Conservation (phyloP, 64 coral and sea anemone species). For the Montipora efflorescens region DNA sequence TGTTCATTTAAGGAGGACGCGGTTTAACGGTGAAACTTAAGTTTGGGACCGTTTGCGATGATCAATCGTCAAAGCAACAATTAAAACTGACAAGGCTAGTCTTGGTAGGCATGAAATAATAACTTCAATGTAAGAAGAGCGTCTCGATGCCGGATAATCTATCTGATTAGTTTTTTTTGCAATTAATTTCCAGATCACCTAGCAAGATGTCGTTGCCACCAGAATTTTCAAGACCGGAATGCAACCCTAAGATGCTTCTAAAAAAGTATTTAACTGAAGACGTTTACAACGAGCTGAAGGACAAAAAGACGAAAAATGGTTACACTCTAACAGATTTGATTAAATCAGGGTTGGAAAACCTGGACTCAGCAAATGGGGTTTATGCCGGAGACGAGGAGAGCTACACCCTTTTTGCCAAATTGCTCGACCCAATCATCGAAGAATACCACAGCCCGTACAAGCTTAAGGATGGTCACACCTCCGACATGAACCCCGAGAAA, state of each 20-base stretch:
- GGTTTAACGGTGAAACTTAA: too few relatives aligned
- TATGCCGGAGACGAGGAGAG: slow-evolving; percentile 82
- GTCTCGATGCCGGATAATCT: too few relatives aligned
- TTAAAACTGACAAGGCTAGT: too few relatives aligned
- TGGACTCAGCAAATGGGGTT: slow-evolving; percentile 80
- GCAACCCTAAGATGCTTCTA: slow-evolving; percentile 54
- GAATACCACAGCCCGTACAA: slow-evolving; percentile 79
- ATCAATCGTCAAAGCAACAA: too few relatives aligned
- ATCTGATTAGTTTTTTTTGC: neutral
- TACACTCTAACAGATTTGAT: slow-evolving; percentile 64
- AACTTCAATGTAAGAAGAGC: too few relatives aligned
- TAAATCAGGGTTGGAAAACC: slow-evolving; percentile 77
- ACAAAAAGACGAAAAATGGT: slow-evolving; percentile 75
- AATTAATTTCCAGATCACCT: neutral
- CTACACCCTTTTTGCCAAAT: slow-evolving; percentile 48
- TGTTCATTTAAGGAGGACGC: too few relatives aligned
- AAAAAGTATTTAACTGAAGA: slow-evolving; percentile 80
- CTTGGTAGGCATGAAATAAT: too few relatives aligned
- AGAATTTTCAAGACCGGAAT: slow-evolving; percentile 2
- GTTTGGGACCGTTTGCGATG: too few relatives aligned
- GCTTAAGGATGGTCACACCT: slow-evolving; percentile 40
- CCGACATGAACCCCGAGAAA: slow-evolving; percentile 67
- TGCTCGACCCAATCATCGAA: slow-evolving; percentile 68
- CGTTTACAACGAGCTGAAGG: slow-evolving; percentile 69
- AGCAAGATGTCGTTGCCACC: slow-evolving; percentile 8